Evolutionary conservation across 2,113 vertebrate species (phyloP), one percentile per base, ranked within the genome.

Genomic region (Epinephelus cyanopodus): DNA sequence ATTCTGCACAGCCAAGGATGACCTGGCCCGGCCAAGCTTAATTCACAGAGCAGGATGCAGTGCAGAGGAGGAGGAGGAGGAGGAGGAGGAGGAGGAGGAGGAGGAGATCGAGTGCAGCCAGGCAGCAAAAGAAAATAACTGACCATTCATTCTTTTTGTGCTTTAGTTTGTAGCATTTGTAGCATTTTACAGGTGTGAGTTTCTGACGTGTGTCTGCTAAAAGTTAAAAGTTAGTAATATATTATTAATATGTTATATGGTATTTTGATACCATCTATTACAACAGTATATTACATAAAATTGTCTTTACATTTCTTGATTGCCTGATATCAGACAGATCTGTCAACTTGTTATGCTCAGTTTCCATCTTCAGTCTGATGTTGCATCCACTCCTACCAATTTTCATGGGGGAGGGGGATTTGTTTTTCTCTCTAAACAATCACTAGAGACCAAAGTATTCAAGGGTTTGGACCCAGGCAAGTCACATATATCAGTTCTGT

Each of bases 1-100:
- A 92, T 89, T 93, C 87, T 90, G 82, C 89, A 82, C 87, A 89
- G 88, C 84, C 74, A 79, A 87, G 92, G 82, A 78, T 90, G 92
- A 92, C 90, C 90, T 69, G 11, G 64, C 25, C 83, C 74, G 84
- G 83, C 85, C 74, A 39, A 85, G 86, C 86, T 87, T 83, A 89
- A 88, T 82, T 80, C 67, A 87, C 60, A 68, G 68, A 78, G 86
- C 42, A 85, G 78, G 87, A 91, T 81, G 56, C 71, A 74, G 77
- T 70, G 69, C 42, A 58, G 54, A 54, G 61, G 47, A 73, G 69
- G 66, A 81, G 61, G 71, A 65, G 75, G 37, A 39, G 65, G 23
- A 33, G 74, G 69, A 61, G 62, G 54, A 37, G 62, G 66, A 45
- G 45, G 39, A 33, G 63, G 56, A 74, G 81, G 61, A 70, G 48